Conservation (phyloP, 37 sponge, comb jelly and placozoan genomes). For the Petrosia ficiformis region DNA sequence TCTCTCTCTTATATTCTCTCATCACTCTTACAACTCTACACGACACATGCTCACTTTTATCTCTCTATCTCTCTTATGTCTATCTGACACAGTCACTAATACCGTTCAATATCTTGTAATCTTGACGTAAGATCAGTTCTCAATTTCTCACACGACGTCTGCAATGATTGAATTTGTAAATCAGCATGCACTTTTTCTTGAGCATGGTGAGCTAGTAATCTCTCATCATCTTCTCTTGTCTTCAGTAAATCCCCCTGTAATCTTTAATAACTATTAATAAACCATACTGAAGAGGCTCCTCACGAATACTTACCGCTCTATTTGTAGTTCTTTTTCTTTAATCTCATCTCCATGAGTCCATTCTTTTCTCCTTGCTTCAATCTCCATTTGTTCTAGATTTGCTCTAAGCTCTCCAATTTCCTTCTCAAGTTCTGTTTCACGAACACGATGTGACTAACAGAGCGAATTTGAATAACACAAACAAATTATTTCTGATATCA, state of each 20-base stretch:
- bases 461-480: too few species aligned
- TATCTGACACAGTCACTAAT: too few species aligned
- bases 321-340: slow-evolving; percentile 19
- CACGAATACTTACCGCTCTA: slow-evolving; percentile 6
- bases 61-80: background rate
- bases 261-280: background rate
- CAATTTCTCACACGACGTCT: slow-evolving; percentile 6
- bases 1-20: background rate
- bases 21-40: background rate
- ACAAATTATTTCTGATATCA: too few species aligned
- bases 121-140: background rate
- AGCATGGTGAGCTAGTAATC: background rate
- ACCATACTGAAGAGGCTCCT: background rate
- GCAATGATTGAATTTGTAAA: slow-evolving; percentile 15
- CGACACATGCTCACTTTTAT: background rate
- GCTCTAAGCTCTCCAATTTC: background rate
- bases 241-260: background rate
- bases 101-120: slow-evolving; percentile 16
- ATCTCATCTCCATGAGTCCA: slow-evolving; percentile 1
- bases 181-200: slow-evolving; percentile 22
- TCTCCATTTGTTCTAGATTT: background rate
- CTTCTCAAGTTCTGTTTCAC: slow-evolving; percentile 8
- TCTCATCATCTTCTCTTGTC: background rate
- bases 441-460: slow-evolving; percentile 5
- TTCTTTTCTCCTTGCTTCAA: slow-evolving; percentile 12